These are phyloP conservation scores for honey bee (Apis mellifera) DNA, from an alignment of 1,140 invertebrate species.

Conservation along the genomic window DNA sequence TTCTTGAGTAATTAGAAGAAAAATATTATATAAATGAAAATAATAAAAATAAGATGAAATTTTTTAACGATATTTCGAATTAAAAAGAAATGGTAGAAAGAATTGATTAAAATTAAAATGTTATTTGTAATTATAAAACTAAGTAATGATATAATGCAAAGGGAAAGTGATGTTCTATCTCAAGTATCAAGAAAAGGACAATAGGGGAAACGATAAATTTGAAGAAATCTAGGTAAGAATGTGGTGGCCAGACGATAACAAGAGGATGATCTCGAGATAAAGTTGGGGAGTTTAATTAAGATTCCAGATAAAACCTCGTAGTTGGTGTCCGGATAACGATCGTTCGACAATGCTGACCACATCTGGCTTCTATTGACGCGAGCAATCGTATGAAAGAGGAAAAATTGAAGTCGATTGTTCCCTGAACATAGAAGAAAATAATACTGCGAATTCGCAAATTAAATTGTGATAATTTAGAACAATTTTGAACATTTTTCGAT, in stretches of 20 bases:
- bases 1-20: no score
- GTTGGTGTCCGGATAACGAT: slow-evolving; percentile 73
- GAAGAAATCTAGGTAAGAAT: slow-evolving; percentile 56
- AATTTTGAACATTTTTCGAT: no score
- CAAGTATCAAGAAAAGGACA: no score
- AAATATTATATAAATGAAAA: no score
- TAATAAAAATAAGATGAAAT: no score
- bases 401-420: not conserved
- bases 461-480: no score
- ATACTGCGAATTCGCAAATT: not conserved
- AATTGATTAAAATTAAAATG: not conserved
- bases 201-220: slow-evolving; percentile 68
- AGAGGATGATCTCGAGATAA: slow-evolving; percentile 76
- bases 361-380: slow-evolving; percentile 65
- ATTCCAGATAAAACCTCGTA: slow-evolving; percentile 77
- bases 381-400: not conserved
- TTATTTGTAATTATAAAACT: not conserved
- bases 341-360: slow-evolving; percentile 64
- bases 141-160: no score
- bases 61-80: no score
- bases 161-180: slow-evolving; percentile 3
- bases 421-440: not conserved
- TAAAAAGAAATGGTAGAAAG: no score
- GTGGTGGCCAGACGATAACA: slow-evolving; percentile 73
- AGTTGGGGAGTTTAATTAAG: slow-evolving; percentile 76